phyloP scores from a whole-genome alignment of 1,140 invertebrate species.

The Psix sp. region DNA sequence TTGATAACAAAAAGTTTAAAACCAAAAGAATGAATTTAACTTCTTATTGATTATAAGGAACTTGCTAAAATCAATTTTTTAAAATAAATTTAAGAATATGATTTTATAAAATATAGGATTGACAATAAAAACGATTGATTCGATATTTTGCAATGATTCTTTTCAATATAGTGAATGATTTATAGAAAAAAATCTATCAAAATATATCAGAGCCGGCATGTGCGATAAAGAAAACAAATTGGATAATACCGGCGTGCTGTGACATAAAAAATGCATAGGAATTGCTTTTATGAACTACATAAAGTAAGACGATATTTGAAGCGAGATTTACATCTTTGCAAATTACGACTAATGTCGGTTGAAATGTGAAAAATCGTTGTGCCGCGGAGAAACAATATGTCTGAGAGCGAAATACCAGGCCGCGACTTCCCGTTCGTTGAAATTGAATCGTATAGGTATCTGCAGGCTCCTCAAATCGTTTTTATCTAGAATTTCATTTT shows the following conservation, averaged over 20 bases:
- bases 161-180: background rate
- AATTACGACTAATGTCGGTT: conserved; percentile 35
- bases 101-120: no score
- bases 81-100: no score
- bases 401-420: conserved; percentile 20
- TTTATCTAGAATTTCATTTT: conserved; percentile 30
- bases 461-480: conserved; percentile 28
- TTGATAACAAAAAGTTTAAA: no score
- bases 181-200: conserved; percentile 25
- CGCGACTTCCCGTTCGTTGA: conserved; percentile 26
- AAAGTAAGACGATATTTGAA: conserved; percentile 32
- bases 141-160: background rate
- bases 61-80: no score
- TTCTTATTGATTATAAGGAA: no score
- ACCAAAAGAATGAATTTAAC: no score
- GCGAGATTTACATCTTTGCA: conserved; percentile 38
- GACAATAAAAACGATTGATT: background rate
- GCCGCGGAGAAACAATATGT: conserved; percentile 32
- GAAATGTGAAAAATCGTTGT: conserved; percentile 32
- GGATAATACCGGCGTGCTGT: background rate
- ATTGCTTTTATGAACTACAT: conserved; percentile 31
- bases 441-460: conserved; percentile 50
- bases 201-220: conserved; percentile 7
- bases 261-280: conserved; percentile 40
- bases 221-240: conserved; percentile 19